Evolutionary conservation across 2,797 vertebrate genomes (phyloP).

Genomic region (Petrocephalus sullivani): DNA sequence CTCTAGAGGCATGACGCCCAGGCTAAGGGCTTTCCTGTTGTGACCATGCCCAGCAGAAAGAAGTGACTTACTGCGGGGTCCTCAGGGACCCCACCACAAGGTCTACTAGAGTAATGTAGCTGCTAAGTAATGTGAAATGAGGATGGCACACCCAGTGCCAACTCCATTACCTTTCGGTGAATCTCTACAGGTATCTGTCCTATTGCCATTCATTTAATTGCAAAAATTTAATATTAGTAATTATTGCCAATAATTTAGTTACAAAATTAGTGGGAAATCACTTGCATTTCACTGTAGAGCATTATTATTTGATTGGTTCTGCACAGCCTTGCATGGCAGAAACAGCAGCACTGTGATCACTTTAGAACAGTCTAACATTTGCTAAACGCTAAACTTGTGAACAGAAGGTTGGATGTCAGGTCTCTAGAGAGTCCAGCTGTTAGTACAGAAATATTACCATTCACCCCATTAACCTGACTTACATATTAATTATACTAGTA

Average conservation of each 20-base stretch:
- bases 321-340: background rate
- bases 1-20: background rate
- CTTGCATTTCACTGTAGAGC: background rate
- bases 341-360: background rate
- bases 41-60: too few relatives aligned
- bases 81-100: background rate
- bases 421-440: background rate
- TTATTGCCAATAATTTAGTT: background rate
- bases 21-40: too few relatives aligned
- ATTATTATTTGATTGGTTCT: background rate
- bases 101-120: background rate
- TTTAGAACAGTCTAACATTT: background rate
- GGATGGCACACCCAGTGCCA: background rate
- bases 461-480: background rate
- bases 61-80: background rate
- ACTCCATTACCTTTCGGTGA: too few relatives aligned
- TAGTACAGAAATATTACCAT: background rate
- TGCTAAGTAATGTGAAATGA: background rate
- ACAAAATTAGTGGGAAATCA: background rate
- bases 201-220: background rate
- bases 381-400: background rate
- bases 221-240: background rate
- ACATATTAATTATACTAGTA: background rate
- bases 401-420: background rate
- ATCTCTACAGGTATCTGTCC: background rate